Conservation (phyloP, 2,888 invertebrate genomes). For the Brachynemurus nebulosus region DNA sequence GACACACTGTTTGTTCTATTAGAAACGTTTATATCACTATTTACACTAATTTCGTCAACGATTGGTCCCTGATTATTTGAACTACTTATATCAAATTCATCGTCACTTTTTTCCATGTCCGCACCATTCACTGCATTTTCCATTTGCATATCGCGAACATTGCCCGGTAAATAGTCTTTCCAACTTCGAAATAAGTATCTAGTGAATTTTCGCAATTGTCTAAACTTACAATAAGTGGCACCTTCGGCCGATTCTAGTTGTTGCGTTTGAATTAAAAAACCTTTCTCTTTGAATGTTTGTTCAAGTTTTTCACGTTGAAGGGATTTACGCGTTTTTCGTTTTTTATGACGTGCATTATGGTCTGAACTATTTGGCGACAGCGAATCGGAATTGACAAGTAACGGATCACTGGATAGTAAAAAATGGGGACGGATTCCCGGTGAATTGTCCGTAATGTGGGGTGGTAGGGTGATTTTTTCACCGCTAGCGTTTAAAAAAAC, state of each 20-base stretch:
- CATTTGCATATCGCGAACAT: constrained; percentile 26
- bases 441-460: constrained; percentile 13
- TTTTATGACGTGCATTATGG: constrained; percentile 33
- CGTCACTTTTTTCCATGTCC: constrained; percentile 4
- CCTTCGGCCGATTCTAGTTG: constrained; percentile 87
- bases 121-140: not conserved
- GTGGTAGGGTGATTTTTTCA: constrained; percentile 33
- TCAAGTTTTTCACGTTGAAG: constrained; percentile 76
- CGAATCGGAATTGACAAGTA: constrained; percentile 27
- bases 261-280: constrained; percentile 85
- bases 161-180: constrained; percentile 81
- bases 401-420: constrained; percentile 12
- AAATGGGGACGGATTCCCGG: constrained; percentile 22
- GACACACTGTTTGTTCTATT: not conserved
- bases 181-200: constrained; percentile 82
- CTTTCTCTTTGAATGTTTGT: constrained; percentile 85
- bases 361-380: constrained; percentile 23
- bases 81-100: not conserved
- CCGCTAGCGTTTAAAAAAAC: constrained; percentile 37
- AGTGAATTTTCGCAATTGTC: constrained; percentile 81
- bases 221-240: constrained; percentile 85
- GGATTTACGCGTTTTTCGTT: constrained; percentile 68
- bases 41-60: not conserved
- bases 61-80: constrained; percentile 3
- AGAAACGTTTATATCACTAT: not conserved